Conservation (phyloP, 2,797 vertebrate species). For the Artibeus lituratus region DNA sequence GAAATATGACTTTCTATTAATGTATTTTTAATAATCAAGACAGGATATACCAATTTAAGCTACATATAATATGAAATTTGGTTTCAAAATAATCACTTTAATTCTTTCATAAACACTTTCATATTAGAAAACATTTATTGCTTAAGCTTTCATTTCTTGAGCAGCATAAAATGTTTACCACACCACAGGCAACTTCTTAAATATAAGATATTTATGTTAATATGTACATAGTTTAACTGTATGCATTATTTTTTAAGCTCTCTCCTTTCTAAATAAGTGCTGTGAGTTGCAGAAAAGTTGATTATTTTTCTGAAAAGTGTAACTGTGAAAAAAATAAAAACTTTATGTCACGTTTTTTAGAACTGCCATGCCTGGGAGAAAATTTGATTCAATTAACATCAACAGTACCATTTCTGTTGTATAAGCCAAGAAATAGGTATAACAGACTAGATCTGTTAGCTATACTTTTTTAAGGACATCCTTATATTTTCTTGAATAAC, state of each 20-base stretch:
- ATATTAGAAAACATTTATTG: not conserved
- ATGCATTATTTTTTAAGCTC: not conserved
- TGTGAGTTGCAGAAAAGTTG: not conserved
- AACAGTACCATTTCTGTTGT: not conserved
- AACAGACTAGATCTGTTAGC: not conserved
- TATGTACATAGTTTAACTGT: not conserved
- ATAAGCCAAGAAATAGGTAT: not conserved
- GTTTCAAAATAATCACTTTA: not conserved
- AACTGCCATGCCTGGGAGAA: not conserved
- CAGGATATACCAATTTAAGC: not conserved
- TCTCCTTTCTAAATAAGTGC: not conserved
- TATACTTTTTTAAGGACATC: not conserved
- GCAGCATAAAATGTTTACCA: not conserved
- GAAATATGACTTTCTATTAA: not conserved
- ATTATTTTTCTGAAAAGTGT: not conserved
- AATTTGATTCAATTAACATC: conserved; percentile 49
- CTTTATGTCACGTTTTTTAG: not conserved
- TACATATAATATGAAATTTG: not conserved
- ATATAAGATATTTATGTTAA: not conserved
- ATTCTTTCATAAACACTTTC: not conserved
- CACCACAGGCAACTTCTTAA: not conserved
- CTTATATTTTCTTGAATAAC: conserved; percentile 26
- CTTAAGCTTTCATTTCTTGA: not conserved
- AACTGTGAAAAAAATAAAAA: not conserved
- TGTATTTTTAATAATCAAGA: not conserved